These are phyloP conservation scores for Lophius piscatorius DNA, from an alignment of 2,113 vertebrate genomes.

Conservation along the genomic window DNA sequence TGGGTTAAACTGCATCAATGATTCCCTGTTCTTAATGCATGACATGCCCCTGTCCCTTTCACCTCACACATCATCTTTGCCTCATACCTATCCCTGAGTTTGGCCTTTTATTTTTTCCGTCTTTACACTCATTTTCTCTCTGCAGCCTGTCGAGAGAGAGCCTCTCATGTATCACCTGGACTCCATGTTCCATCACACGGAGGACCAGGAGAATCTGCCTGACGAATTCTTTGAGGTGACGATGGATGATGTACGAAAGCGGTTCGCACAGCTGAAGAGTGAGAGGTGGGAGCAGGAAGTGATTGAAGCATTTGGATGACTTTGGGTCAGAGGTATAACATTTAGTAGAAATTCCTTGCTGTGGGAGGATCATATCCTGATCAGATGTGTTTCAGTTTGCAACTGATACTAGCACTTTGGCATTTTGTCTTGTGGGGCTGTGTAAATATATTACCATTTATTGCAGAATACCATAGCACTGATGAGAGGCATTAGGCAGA, in stretches of 20 bases:
- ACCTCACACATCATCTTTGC: too few species aligned
- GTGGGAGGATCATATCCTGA: slow-evolving; percentile 39
- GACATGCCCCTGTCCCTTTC: too few species aligned
- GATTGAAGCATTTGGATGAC: slow-evolving; percentile 1
- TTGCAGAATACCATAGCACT: slow-evolving; percentile 62
- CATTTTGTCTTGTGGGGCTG: slow-evolving; percentile 29
- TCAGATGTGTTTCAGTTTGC: slow-evolving; percentile 39
- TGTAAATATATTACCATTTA: slow-evolving; percentile 49
- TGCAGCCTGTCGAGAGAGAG: slow-evolving; percentile 78
- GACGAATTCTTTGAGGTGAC: slow-evolving; percentile 98
- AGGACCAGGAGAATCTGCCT: slow-evolving; percentile 78
- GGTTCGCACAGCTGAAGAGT: slow-evolving; percentile 92
- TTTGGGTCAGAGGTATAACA: slow-evolving; percentile 20
- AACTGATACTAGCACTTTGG: slow-evolving; percentile 43
- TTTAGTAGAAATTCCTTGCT: slow-evolving; percentile 32
- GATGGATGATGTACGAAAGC: slow-evolving; percentile 90
- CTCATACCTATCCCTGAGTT: too few species aligned
- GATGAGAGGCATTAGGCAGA: slow-evolving; percentile 45
- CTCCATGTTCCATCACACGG: slow-evolving; percentile 51
- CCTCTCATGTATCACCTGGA: slow-evolving; percentile 89
- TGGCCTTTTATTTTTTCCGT: background rate
- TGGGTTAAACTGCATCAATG: too few species aligned
- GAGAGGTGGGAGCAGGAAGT: slow-evolving; percentile 83
- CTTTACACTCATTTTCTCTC: background rate
- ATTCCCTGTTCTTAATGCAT: too few species aligned